Conservation (phyloP, 2,113 vertebrate species). For the Toxotes jaculatrix region DNA sequence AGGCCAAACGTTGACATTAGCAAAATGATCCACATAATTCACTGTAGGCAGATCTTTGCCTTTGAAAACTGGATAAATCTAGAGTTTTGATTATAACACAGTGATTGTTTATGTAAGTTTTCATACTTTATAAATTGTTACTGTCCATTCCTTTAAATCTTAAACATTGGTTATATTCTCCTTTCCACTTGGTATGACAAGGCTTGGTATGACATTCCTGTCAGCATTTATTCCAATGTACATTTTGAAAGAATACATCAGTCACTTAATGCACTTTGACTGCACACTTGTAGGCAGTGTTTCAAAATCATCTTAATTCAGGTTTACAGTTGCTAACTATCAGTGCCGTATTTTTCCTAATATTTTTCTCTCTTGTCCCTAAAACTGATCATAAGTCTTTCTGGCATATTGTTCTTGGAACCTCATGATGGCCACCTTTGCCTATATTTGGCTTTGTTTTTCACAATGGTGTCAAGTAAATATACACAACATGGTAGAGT, state of each 20-base stretch:
- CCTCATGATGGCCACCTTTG: neutral
- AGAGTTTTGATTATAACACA: too few species aligned
- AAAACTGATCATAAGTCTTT: neutral
- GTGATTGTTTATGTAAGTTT: too few species aligned
- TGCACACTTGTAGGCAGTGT: neutral
- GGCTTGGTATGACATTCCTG: too few species aligned
- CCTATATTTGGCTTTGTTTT: neutral
- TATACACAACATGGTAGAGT: slow-evolving; percentile 2
- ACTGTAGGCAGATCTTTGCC: too few species aligned
- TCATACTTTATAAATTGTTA: neutral
- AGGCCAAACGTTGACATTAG: too few species aligned
- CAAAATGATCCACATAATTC: too few species aligned
- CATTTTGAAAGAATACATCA: too few species aligned
- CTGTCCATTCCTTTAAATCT: too few species aligned
- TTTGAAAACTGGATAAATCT: too few species aligned
- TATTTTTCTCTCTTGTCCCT: neutral
- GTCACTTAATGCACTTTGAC: neutral
- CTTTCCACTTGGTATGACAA: too few species aligned
- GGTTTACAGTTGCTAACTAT: neutral
- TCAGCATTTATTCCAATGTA: too few species aligned
- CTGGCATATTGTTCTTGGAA: neutral
- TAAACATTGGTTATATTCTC: too few species aligned
- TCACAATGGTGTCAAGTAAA: slow-evolving; percentile 10
- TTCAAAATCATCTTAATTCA: neutral
- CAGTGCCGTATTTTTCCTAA: neutral